These are phyloP conservation scores for Leptobrachium leishanense DNA, from an alignment of 2,113 vertebrate species.

Conservation along the genomic window DNA sequence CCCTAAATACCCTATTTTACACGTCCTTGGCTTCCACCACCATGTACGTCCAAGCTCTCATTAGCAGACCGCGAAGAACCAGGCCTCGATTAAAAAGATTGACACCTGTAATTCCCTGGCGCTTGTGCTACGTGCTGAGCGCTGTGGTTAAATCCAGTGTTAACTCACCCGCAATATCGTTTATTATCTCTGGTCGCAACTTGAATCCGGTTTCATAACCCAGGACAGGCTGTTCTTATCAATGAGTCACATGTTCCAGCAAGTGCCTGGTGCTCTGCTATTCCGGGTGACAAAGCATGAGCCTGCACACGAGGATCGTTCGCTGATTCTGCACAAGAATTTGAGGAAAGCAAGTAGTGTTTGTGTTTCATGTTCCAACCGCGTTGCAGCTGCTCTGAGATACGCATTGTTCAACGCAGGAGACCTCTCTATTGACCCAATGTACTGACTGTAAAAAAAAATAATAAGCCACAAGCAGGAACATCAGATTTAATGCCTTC, in stretches of 20 bases:
- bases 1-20: too few relatives aligned
- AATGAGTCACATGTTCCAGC: constrained; percentile 29
- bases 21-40: too few relatives aligned
- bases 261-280: constrained; percentile 16
- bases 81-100: too few relatives aligned
- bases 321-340: constrained; percentile 14
- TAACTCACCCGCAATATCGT: constrained; percentile 3
- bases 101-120: too few relatives aligned
- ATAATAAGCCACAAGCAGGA: too few relatives aligned
- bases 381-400: constrained; percentile 36
- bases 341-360: constrained; percentile 22
- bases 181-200: constrained; percentile 29
- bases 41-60: too few relatives aligned
- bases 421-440: too few relatives aligned
- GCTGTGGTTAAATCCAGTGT: constrained; percentile 6
- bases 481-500: too few relatives aligned
- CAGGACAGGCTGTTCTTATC: constrained; percentile 37
- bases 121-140: background rate
- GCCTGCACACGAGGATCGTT: background rate
- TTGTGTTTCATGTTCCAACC: constrained; percentile 40
- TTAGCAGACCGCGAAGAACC: too few relatives aligned
- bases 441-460: too few relatives aligned
- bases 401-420: background rate
- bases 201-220: constrained; percentile 36
- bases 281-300: too few relatives aligned